phyloP scores from a whole-genome alignment of 2,797 vertebrate species.

The Xerus rutilus region DNA sequence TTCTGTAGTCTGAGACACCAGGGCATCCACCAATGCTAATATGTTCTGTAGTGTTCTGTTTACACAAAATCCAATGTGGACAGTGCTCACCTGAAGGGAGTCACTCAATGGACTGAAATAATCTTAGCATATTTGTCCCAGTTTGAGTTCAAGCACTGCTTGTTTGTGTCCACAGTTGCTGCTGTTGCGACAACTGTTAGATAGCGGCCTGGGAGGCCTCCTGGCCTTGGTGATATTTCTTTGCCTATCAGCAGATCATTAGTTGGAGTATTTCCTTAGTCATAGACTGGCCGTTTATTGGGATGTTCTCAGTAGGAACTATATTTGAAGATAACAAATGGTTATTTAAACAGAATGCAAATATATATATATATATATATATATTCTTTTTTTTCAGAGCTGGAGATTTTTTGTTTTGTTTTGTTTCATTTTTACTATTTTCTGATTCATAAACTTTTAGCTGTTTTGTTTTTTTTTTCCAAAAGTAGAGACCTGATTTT shows the following conservation, averaged over 20 bases:
- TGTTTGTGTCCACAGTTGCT: not conserved
- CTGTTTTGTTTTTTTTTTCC: slow-evolving; percentile 44
- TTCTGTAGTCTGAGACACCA: not conserved
- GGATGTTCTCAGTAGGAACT: slow-evolving; percentile 40
- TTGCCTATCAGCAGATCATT: slow-evolving; percentile 20
- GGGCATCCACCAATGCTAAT: not conserved
- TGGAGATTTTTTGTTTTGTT: not conserved
- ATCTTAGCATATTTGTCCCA: not conserved
- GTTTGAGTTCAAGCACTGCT: not conserved
- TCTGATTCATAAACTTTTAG: slow-evolving; percentile 35
- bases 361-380: not conserved
- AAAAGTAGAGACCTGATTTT: not conserved
- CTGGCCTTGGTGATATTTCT: slow-evolving; percentile 68
- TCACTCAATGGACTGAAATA: not conserved
- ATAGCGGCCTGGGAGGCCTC: slow-evolving; percentile 17
- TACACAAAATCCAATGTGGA: not conserved
- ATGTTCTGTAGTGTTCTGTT: not conserved
- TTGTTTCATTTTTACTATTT: not conserved
- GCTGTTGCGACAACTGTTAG: slow-evolving; percentile 30
- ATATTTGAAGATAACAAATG: slow-evolving; percentile 68
- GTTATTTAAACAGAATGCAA: slow-evolving; percentile 43
- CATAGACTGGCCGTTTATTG: slow-evolving; percentile 63
- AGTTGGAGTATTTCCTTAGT: slow-evolving; percentile 69
- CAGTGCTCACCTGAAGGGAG: not conserved
- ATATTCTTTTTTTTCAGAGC: not conserved